These are phyloP conservation scores for Sebastes itinus DNA, from an alignment of 2,797 vertebrate genomes.

Conservation along the genomic window DNA sequence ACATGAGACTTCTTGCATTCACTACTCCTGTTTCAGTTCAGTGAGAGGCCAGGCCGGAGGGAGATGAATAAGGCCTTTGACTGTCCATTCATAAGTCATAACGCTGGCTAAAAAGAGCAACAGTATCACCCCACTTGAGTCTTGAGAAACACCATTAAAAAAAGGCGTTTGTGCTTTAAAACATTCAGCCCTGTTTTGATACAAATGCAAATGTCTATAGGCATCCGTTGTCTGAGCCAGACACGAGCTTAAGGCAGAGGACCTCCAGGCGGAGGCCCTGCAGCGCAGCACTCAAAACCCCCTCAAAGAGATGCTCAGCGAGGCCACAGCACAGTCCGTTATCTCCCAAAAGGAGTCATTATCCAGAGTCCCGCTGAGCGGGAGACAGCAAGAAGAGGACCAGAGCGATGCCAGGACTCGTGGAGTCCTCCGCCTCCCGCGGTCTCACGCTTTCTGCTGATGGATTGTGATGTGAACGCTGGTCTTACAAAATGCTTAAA, in stretches of 20 bases:
- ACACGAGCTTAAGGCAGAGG: slow-evolving; percentile 14
- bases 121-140: not conserved
- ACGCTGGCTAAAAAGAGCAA: not conserved
- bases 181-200: not conserved
- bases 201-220: not conserved
- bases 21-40: not conserved
- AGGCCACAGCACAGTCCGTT: slow-evolving; percentile 40
- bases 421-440: not conserved
- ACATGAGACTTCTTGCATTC: not conserved
- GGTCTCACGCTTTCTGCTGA: not conserved
- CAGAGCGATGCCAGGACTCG: not conserved
- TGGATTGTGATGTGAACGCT: not conserved
- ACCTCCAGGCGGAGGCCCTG: slow-evolving; percentile 21
- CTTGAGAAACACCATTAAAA: not conserved
- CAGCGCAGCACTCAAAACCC: slow-evolving; percentile 12
- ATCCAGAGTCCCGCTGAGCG: slow-evolving; percentile 47
- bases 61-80: not conserved
- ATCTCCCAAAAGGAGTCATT: slow-evolving; percentile 64
- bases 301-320: slow-evolving; percentile 9
- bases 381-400: slow-evolving; percentile 19
- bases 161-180: not conserved
- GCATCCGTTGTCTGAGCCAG: not conserved
- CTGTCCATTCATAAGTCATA: not conserved
- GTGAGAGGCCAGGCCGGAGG: not conserved
- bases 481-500: not conserved